A percentile compares a stretch with the other conserved stretches of the same genome.
Conservation (phyloP, 2,888 invertebrate genomes). For the Pegoplata infirma region DNA sequence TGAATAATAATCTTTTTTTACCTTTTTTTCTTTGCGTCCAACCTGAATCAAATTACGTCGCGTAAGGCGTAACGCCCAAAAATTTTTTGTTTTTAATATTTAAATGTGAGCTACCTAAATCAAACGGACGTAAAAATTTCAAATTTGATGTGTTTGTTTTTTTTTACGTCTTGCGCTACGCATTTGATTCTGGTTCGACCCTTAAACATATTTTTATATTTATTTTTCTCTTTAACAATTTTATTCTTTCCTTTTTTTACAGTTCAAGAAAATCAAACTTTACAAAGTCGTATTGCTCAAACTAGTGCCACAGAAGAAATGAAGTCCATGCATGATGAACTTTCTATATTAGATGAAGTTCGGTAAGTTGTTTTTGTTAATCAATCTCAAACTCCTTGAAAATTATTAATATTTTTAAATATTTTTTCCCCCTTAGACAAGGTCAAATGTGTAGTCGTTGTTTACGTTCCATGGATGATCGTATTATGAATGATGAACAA, state of each 20-base stretch:
- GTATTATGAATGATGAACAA: constrained; percentile 78
- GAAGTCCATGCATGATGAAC: constrained; percentile 86
- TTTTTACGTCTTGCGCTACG: too few relatives aligned
- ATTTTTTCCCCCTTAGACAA: constrained; percentile 80
- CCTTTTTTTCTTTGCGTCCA: too few relatives aligned
- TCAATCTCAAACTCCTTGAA: background rate
- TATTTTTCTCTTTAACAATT: background rate
- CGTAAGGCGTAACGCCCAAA: too few relatives aligned
- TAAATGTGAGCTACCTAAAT: too few relatives aligned
- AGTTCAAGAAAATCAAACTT: constrained; percentile 77
- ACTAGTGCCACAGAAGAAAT: constrained; percentile 84
- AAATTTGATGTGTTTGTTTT: too few relatives aligned
- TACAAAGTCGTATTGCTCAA: constrained; percentile 76
- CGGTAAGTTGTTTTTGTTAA: constrained; percentile 80
- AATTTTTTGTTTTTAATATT: too few relatives aligned
- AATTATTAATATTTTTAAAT: constrained; percentile 10
- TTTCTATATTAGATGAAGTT: constrained; percentile 90
- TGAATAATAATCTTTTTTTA: too few relatives aligned
- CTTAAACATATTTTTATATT: too few relatives aligned
- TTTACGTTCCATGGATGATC: constrained; percentile 82
- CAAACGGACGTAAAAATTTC: too few relatives aligned
- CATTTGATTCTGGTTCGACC: too few relatives aligned
- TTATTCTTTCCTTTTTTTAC: constrained; percentile 17
- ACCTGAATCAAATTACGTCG: too few relatives aligned
- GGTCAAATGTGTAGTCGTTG: constrained; percentile 90